Conservation (phyloP, 1,140 invertebrate genomes). For the Pristionchus pacificus region DNA sequence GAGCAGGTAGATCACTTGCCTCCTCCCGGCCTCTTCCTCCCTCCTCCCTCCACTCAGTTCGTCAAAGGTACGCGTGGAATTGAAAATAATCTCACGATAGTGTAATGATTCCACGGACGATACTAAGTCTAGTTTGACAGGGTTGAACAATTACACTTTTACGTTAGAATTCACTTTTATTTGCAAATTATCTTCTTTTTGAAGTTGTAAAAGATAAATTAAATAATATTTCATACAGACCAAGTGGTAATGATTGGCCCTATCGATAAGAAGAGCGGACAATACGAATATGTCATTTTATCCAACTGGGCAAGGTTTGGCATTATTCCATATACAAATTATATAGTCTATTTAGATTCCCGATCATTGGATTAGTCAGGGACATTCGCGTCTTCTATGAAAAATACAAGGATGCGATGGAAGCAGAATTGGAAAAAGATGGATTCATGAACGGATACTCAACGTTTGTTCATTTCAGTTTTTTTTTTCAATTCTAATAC, state of each 20-base stretch:
- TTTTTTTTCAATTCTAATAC: background rate
- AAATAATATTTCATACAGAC: conserved; percentile 10
- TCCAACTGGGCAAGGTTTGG: conserved; percentile 29
- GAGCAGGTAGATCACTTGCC: no score
- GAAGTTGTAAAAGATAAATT: background rate
- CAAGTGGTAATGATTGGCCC: conserved; percentile 26
- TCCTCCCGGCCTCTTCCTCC: no score
- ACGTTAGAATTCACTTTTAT: conserved; percentile 4
- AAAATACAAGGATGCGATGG: conserved; percentile 26
- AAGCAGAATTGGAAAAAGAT: conserved; percentile 23
- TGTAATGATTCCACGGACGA: no score
- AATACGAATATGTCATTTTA: conserved; percentile 27
- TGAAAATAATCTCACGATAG: no score
- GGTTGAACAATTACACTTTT: no score
- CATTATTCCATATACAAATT: conserved; percentile 1
- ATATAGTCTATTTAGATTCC: background rate
- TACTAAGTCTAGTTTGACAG: no score
- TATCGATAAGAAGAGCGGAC: conserved; percentile 7
- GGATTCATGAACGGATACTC: conserved; percentile 25
- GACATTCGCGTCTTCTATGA: conserved; percentile 23
- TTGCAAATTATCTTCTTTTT: background rate
- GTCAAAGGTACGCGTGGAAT: no score
- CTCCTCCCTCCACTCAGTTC: background rate
- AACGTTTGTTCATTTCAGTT: conserved; percentile 4
- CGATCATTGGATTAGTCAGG: conserved; percentile 21